Percentiles rank a stretch among this genome's conserved stretches.
These are phyloP conservation scores for Apeira syringaria DNA, from an alignment of 2,888 invertebrate species.

Conservation along the genomic window DNA sequence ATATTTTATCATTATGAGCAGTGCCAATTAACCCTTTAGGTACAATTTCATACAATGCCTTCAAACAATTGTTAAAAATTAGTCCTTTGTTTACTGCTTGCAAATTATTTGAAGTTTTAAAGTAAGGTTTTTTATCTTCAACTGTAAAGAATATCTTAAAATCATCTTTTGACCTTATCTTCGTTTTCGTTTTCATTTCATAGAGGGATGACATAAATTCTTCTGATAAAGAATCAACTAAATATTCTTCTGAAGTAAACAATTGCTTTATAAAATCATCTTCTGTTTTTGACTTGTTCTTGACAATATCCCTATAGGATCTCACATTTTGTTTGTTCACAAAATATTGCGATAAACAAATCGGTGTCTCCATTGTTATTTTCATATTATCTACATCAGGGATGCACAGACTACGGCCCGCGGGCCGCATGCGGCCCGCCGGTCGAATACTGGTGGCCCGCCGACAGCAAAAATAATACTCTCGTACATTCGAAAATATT, in stretches of 20 bases:
- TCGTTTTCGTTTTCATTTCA: conserved; percentile 49
- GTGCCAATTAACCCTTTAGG: conserved; percentile 58
- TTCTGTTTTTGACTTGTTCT: conserved; percentile 37
- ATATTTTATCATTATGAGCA: conserved; percentile 57
- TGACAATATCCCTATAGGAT: conserved; percentile 53
- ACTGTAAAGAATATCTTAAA: conserved; percentile 53
- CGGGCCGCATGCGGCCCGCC: no score
- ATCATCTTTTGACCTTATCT: conserved; percentile 47
- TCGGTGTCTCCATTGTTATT: conserved; percentile 50
- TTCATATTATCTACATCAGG: no score
- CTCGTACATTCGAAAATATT: no score
- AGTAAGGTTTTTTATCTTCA: conserved; percentile 23
- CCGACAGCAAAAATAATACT: no score
- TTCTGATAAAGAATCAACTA: conserved; percentile 42
- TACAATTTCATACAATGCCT: conserved; percentile 53
- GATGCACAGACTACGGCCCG: no score
- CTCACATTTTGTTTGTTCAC: conserved; percentile 70
- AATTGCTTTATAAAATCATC: conserved; percentile 42
- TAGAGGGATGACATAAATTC: conserved; percentile 43
- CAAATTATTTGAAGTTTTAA: conserved; percentile 53
- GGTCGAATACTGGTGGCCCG: no score
- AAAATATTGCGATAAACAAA: conserved; percentile 64
- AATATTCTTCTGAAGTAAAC: conserved; percentile 38
- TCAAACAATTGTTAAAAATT: conserved; percentile 50
- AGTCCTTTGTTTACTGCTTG: conserved; percentile 48